Evolutionary conservation across 1,140 invertebrate genomes (phyloP), one percentile per base, ranked within the genome.

Genomic region (Neoseiulus cucumeris): DNA sequence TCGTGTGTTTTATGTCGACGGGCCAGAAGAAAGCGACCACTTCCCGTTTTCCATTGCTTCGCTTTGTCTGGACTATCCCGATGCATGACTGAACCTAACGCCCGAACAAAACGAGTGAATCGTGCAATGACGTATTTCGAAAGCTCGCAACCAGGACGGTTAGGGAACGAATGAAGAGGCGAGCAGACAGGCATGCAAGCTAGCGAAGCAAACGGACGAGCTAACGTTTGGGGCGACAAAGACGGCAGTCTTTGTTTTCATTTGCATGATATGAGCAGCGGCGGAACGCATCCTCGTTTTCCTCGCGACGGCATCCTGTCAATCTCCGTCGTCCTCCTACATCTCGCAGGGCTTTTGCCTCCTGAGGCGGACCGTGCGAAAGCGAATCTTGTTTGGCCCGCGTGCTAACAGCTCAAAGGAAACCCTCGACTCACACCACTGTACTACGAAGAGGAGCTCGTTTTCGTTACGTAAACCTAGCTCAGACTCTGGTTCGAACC

Each of bases 201-300:
- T 4, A 39, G 33, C 9, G 33, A 9, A 39, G 33, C 33, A 39
- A 39, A 39, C 33, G 33, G 33, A 6, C 33, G 33, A 39, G 33
- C 9, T 9, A 29, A 25, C 22, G 51, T 59, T 22, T 20, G 28
- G 18, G 28, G 45, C 18, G 45, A 28, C 18, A 17, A 33, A 33
- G 51, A 25, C 12, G 25, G 22, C 45, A 29, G 51, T 33, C 22
- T 59, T 59, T 59, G 51, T 59, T 59, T 59, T 59, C 51, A 59
- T 59, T 59, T 59, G 51, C 51, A 59, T 59, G 51, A 29, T 59
- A 59, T 59, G 51, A 59, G 51, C 25, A 33, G 25, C 33, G 22
- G 14, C 25, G 51, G 12, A 59, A 25, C 51, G 22, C 51, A 25
- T 25, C 51, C 14, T 25, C 25, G 5, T 28, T 20, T 4, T 4